Evolutionary conservation across 2,113 vertebrate genomes (phyloP).

Genomic region (Ophthalmolycus amberensis): DNA sequence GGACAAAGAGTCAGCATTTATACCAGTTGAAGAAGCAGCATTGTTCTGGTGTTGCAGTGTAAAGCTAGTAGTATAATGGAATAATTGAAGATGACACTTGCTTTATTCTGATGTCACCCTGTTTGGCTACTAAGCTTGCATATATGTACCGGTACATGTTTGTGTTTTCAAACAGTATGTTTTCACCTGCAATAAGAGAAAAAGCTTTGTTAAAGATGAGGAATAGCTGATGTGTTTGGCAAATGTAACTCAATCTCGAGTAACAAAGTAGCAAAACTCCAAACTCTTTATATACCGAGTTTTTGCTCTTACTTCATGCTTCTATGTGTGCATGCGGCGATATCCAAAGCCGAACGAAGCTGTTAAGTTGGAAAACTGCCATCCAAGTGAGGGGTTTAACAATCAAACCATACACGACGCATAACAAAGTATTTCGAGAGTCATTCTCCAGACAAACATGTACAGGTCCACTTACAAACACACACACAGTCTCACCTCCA

Average conservation of each 20-base stretch:
- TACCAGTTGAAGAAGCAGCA: not conserved
- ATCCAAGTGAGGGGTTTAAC: not conserved
- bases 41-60: not conserved
- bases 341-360: not conserved
- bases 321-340: not conserved
- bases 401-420: not conserved
- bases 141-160: not conserved
- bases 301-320: not conserved
- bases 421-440: not conserved
- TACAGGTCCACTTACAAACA: not conserved
- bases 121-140: not conserved
- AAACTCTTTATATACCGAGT: not conserved
- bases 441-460: not conserved
- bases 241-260: not conserved
- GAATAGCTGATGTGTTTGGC: not conserved
- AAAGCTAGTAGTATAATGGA: not conserved
- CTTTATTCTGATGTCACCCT: not conserved
- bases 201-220: not conserved
- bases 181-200: slow-evolving; percentile 1
- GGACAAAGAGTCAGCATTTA: not conserved
- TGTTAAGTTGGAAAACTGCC: not conserved
- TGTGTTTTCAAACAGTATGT: not conserved
- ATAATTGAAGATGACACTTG: not conserved
- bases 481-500: slow-evolving; percentile 84
- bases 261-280: not conserved